Evolutionary conservation across 1,140 invertebrate genomes (phyloP), one percentile per base, ranked within the genome.

Genomic region (Scaptomyza pallida): DNA sequence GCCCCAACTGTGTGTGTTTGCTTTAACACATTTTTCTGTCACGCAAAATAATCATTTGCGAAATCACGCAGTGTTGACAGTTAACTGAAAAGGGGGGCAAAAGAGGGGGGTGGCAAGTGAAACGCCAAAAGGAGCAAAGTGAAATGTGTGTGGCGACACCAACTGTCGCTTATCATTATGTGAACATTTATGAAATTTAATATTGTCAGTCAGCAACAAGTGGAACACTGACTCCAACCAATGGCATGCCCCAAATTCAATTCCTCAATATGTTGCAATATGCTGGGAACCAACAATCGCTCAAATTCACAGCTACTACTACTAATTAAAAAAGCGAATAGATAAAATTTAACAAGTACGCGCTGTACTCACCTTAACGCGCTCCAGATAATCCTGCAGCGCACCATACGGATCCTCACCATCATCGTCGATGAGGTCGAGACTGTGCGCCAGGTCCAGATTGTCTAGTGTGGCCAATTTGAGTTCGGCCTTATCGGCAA

Each of bases 1-100:
- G 17, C 21, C 23, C 26, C 60, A 63, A 26, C 33, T 50, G 17
- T 17, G 21, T 43, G 54, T 64, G 50, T 64, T 70, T 70, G 65
- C 26, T 60, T 76, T 80, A 86, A 85, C 81, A 85, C 81, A 85
- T 85, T 85, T 85, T 80, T 85, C 81, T 85, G 81, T 85, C 81
- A 85, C 81, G 81, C 81, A 85, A 85, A 85, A 86, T 85, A 86
- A 86, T 85, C 80, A 80, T 85, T 85, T 85, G 80, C 80, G 86
- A 85, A 85, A 85, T 85, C 80, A 86, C 81, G 57, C 68, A 52
- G 73, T 56, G 73, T 57, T 80, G 81, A 86, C 80, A 86, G 67
- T 19, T 40, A 2, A 52, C 0, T n/a, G 21, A 30, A 23, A 26
- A 26, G 16, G 26, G n/a, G 17, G 5, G 1, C 2, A 5, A 19